Evolutionary conservation across 2,888 invertebrate genomes (phyloP), one percentile per base, ranked within the genome.

Genomic region (Ichneumoninae sp.): DNA sequence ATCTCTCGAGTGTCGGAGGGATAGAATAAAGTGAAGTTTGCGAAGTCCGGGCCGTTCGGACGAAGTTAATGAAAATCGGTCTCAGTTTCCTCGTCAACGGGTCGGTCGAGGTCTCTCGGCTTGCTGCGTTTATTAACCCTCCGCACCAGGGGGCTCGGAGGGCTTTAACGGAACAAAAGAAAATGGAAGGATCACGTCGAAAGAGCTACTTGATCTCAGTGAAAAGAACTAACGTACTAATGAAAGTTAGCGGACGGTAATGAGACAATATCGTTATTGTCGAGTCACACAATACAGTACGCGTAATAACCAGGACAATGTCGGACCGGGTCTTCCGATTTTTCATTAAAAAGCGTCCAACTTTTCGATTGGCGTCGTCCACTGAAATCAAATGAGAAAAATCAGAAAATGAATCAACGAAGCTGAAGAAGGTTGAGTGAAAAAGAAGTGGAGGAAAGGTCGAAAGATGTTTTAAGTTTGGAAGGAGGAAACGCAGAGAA

Each of bases 311-410:
- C 50, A 47, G 3, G 13, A 10, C 13, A 13, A 30, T 50, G 50
- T 73, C 33, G 60, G 36, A n/a, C 65, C 26, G 47, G 22, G 57
- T 66, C 44, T 50, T 66, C 66, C 33, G 47, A 81, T 74, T 60
- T 74, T 81, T 74, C 66, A 74, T 68, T 81, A 74, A 73, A 22
- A 68, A 65, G 76, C 63, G 36, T 54, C 26, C n/a, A 71, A 68
- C 65, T 68, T 44, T 40, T 26, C 26, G 22, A 44, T 77, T 22
- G 13, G 36, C 13, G 26, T 47, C 22, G 44, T 40, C n/a, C 33
- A 44, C 44, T 13, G 6, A 50, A 50, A 10, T 74, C 30, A 4
- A 63, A 44, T 19, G 30, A 74, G 26, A 60, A 8, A 7, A 47
- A 10, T 19, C 4, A 40, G 36, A 63, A 65, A 54, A 69, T 52